Base-by-base conservation (phyloP, 2,113 vertebrate species). In the Ibidorhyncha struthersii region DNA sequence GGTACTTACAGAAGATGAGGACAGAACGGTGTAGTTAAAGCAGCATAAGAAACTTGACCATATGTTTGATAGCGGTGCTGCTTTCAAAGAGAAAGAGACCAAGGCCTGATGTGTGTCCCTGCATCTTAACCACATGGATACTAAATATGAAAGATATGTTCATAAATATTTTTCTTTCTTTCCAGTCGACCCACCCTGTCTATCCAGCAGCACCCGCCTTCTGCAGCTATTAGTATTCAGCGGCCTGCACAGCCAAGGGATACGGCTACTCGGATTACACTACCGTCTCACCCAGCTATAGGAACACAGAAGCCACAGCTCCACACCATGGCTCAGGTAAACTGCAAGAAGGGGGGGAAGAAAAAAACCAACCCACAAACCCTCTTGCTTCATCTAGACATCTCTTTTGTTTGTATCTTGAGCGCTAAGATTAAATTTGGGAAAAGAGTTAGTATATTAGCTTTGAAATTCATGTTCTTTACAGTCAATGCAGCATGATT, bases 241-340 rank as follows among this genome's bases (percentile, higher is more conserved):
- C 98, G 99, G 86, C 98, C 99, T 41, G 98, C 99, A 1, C 98
- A 99, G 34, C 98, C 99, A 0, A 98, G 99, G 15, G 99, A 99
- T 74, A 94, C 99, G 0, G 98, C 98, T 3, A 98, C 99, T 4
- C 98, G 99, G 25, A 99, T 99, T 96, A 99, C 99, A 2, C 98
- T 99, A 56, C 99, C 99, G 0, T 99, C 99, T 4, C 99, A 99
- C 95, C 99, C 99, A 2, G 99, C 99, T 0, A 98, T 99, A 16
- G 99, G 99, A 20, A 85, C 98, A 0, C 99, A 98, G 74, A 99
- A 99, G 74, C 98, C 99, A 52, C 99, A 99, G 98, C 98, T 99
- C 2, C 99, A 99, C 96, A 98, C 99, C 20, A 99, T 99, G 98
- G 97, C 99, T 21, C 99, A 99, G 99, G 99, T 99, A 88, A 82